Conservation (phyloP, 2,797 vertebrate species). For the Adrianichthys oophorus region DNA sequence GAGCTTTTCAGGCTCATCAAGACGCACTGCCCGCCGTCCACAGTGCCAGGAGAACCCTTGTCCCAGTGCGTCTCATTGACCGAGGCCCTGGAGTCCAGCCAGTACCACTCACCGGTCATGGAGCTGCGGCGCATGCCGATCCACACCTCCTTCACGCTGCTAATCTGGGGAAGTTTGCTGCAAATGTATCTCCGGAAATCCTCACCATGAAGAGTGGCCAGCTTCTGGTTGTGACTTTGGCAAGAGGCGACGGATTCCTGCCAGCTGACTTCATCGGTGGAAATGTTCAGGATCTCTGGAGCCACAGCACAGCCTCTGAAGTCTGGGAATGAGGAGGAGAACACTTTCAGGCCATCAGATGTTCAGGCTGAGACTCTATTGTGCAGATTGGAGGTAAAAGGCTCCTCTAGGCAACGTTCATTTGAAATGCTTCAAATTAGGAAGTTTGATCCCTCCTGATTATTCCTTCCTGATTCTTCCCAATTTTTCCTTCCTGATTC, state of each 20-base stretch:
- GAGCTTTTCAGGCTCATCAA: constrained; percentile 21
- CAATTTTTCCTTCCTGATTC: too few species aligned
- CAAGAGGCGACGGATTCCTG: constrained; percentile 55
- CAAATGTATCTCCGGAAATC: constrained; percentile 4
- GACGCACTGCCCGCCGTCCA: constrained; percentile 54
- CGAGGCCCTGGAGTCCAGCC: constrained; percentile 14
- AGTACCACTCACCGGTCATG: constrained; percentile 66
- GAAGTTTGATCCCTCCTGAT: too few species aligned
- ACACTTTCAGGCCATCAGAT: neutral
- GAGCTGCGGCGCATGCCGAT: constrained; percentile 69
- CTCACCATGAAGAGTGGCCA: constrained; percentile 38
- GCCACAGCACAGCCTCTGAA: constrained; percentile 54
- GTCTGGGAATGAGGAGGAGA: constrained; percentile 46
- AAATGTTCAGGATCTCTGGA: constrained; percentile 15
- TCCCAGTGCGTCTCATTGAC: constrained; percentile 54
- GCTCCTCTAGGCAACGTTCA: too few species aligned
- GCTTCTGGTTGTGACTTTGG: neutral
- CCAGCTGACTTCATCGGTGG: constrained; percentile 38
- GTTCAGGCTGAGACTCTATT: too few species aligned
- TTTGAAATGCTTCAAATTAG: too few species aligned
- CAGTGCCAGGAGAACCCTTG: constrained; percentile 23
- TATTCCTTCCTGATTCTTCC: too few species aligned
- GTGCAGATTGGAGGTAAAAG: too few species aligned
- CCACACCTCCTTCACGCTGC: constrained; percentile 41
- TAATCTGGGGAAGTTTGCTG: neutral